A percentile compares a stretch with the other conserved stretches of the same genome.
phyloP scores from a whole-genome alignment of 1,140 invertebrate species.

The Tetranychus cinnabarinus region DNA sequence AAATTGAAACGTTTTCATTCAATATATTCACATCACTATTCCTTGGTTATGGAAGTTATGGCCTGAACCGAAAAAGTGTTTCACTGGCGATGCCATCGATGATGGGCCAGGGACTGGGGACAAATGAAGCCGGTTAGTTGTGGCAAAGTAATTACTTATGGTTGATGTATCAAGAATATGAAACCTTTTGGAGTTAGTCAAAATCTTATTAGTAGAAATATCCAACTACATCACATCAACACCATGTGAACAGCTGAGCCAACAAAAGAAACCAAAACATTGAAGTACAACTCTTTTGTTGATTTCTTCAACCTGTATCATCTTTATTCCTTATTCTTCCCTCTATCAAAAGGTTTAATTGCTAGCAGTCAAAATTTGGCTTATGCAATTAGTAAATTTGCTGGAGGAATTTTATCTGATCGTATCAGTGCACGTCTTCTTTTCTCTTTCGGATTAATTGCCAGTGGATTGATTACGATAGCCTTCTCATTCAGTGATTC shows the following conservation, averaged over 20 bases:
- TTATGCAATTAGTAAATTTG: conserved; percentile 26
- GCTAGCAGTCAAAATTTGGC: conserved; percentile 24
- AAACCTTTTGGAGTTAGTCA: too few species aligned
- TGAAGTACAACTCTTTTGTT: too few species aligned
- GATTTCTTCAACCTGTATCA: neutral
- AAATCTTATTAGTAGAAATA: too few species aligned
- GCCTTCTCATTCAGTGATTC: conserved; percentile 18
- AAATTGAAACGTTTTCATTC: conserved; percentile 10
- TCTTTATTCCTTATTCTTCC: neutral
- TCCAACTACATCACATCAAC: too few species aligned
- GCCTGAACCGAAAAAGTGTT: conserved; percentile 23
- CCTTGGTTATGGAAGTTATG: conserved; percentile 21
- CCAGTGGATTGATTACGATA: conserved; percentile 22
- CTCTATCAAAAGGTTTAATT: conserved; percentile 19
- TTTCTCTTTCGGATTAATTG: conserved; percentile 20
- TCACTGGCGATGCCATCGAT: conserved; percentile 22
- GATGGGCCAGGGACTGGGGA: conserved; percentile 18
- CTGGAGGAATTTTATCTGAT: conserved; percentile 24
- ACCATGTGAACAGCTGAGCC: too few species aligned
- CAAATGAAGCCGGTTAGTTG: conserved; percentile 18
- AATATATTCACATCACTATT: conserved; percentile 19
- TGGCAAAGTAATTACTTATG: too few species aligned
- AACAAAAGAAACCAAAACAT: too few species aligned
- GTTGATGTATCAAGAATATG: too few species aligned
- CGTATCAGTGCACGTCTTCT: conserved; percentile 20